phyloP scores from a whole-genome alignment of 2,113 vertebrate species.

The Neotragus moschatus region DNA sequence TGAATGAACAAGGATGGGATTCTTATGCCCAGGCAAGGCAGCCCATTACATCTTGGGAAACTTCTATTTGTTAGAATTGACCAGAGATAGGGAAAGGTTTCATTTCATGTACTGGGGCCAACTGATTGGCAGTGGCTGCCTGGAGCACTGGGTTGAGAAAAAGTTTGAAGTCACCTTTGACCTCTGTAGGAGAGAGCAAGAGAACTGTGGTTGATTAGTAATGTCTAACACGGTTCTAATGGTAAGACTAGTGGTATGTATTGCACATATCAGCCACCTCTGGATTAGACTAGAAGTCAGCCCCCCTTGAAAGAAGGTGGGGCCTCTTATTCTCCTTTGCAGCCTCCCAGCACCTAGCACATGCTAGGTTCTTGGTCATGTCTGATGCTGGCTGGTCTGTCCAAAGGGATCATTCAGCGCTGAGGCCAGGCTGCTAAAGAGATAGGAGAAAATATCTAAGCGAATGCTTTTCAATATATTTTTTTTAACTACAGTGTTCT shows the following conservation, averaged over 20 bases:
- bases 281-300: not conserved
- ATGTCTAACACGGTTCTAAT: not conserved
- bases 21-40: not conserved
- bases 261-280: not conserved
- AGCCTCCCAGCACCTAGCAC: not conserved
- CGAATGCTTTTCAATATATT: not conserved
- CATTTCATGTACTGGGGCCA: not conserved
- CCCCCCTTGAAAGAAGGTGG: not conserved
- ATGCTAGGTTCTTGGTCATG: not conserved
- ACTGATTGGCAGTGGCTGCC: not conserved
- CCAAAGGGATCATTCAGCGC: not conserved
- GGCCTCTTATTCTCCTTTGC: not conserved
- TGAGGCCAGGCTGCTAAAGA: constrained; percentile 21
- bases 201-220: not conserved
- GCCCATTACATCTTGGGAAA: not conserved
- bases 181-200: not conserved
- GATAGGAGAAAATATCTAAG: constrained; percentile 44
- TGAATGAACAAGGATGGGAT: not conserved
- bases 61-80: not conserved
- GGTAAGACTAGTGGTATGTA: rapidly evolving
- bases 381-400: not conserved
- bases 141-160: not conserved
- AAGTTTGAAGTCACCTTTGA: not conserved
- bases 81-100: not conserved
- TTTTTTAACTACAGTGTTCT: not conserved